phyloP scores from a whole-genome alignment of 2,888 invertebrate species.

The Theodoxus fluviatilis region DNA sequence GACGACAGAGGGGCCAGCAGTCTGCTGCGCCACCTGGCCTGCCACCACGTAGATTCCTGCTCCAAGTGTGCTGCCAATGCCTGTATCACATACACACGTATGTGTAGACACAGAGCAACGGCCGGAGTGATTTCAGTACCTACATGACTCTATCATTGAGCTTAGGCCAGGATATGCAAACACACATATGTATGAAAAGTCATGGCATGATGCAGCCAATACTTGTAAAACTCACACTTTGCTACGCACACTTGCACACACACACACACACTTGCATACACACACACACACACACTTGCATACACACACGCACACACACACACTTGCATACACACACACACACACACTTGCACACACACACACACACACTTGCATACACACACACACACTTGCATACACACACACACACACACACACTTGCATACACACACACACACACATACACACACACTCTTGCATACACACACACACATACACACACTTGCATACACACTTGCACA shows the following conservation, averaged over 20 bases:
- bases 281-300: neutral
- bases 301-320: neutral
- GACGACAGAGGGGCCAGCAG: conserved; percentile 93
- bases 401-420: neutral
- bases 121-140: no score
- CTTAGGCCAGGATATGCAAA: no score
- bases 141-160: no score
- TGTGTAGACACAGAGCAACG: no score
- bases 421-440: conserved; percentile 1
- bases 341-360: neutral
- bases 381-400: conserved; percentile 13
- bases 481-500: neutral
- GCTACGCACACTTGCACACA: no score
- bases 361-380: neutral
- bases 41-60: conserved; percentile 90
- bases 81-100: no score
- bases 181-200: no score
- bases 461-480: conserved; percentile 5
- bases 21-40: conserved; percentile 65
- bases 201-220: no score
- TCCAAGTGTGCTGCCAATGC: conserved; percentile 93
- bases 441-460: conserved; percentile 14
- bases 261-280: no score
- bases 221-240: no score
- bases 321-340: neutral